Evolutionary conservation across 2,797 vertebrate species (phyloP).

Genomic region (Rhinogobio ventralis): DNA sequence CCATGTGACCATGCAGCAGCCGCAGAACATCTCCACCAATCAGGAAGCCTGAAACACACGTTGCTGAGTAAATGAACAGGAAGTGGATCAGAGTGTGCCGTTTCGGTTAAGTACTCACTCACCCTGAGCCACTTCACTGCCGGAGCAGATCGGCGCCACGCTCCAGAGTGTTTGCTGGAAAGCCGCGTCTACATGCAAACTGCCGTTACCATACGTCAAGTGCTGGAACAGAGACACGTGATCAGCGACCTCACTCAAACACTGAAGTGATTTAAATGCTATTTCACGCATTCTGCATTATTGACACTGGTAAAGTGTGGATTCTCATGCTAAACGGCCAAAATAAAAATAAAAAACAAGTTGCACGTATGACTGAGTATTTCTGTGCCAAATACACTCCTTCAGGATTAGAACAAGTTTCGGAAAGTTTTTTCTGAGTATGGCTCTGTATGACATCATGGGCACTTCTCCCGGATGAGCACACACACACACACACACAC

Average conservation of each 20-base stretch:
- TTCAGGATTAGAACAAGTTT: no score
- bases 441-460: no score
- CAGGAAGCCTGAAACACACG: constrained; percentile 83
- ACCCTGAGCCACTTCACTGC: constrained; percentile 96
- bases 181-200: constrained; percentile 91
- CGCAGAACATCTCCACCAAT: constrained; percentile 94
- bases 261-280: neutral
- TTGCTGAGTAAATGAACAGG: neutral
- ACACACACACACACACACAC: no score
- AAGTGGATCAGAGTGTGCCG: neutral
- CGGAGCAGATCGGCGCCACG: constrained; percentile 95
- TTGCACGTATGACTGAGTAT: no score
- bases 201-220: constrained; percentile 89
- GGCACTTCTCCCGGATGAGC: no score
- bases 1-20: constrained; percentile 94
- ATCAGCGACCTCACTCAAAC: neutral
- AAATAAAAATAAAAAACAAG: no score
- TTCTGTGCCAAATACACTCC: no score
- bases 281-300: no score
- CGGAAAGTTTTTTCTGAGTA: no score
- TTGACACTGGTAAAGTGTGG: no score
- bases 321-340: no score
- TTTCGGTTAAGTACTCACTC: constrained; percentile 53
- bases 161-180: constrained; percentile 98
- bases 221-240: constrained; percentile 77